Conservation (phyloP, 2,113 vertebrate genomes). For the Glareola pratincola region DNA sequence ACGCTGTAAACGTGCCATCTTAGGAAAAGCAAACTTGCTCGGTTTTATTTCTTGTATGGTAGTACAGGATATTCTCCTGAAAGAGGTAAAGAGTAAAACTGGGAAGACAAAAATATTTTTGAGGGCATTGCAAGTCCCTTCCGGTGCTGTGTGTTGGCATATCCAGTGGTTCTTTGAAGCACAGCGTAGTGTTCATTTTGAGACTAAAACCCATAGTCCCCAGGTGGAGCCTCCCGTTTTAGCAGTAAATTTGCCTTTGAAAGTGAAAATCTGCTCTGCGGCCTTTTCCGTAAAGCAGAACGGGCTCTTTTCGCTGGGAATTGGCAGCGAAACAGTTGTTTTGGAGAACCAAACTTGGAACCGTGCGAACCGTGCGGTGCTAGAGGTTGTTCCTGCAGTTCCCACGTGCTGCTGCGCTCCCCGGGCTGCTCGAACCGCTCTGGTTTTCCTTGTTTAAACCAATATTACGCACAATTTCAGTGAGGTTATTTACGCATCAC, state of each 20-base stretch:
- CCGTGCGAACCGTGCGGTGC: neutral
- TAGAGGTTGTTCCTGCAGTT: neutral
- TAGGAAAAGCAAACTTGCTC: fast-evolving
- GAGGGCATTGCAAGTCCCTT: neutral
- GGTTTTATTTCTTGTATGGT: neutral
- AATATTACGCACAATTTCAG: neutral
- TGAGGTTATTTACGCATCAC: fast-evolving
- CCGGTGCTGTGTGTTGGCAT: neutral
- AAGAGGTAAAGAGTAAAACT: neutral
- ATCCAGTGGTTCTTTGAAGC: neutral
- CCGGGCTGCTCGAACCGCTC: neutral
- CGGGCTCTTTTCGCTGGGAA: neutral
- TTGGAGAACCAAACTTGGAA: neutral
- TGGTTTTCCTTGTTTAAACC: neutral
- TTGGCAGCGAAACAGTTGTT: neutral
- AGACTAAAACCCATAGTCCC: neutral
- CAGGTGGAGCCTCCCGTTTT: neutral
- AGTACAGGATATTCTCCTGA: neutral
- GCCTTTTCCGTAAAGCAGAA: neutral
- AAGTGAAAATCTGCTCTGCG: neutral
- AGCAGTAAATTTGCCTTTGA: neutral
- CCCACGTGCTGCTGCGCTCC: neutral
- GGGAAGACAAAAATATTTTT: neutral
- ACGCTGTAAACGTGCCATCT: fast-evolving
- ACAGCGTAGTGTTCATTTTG: fast-evolving